Evolutionary conservation across 37 sponge, comb jelly and placozoan genomes (phyloP), one percentile per base, ranked within the genome.

Genomic region (Theonella swinhoei): DNA sequence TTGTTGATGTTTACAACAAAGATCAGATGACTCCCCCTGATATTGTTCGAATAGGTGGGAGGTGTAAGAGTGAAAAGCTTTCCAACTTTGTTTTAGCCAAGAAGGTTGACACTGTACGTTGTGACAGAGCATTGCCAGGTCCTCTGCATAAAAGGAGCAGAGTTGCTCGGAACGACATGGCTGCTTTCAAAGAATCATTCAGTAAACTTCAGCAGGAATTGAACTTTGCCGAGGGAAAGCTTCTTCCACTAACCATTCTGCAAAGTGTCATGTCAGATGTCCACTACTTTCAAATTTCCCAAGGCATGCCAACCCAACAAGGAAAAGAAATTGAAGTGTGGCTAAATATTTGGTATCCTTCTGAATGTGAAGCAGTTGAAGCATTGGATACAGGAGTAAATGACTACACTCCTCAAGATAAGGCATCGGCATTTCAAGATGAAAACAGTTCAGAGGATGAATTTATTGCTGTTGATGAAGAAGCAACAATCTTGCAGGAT

Each of bases 1-100:
- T 91, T 62, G 26, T 42, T 0, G 76, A 63, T 3, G 66, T n/a
- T n/a, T n/a, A 67, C 0, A 23, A 70, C 17, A 77, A 79, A 24
- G 64, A 78, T 39, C 80, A 76, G 26, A 47, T n/a, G n/a, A n/a
- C n/a, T n/a, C n/a, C n/a, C n/a, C 84, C 88, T 19, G 83, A 85
- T 54, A 81, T 98, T 33, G 77, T 91, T 31, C 36, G 99, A 71
- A 89, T 96, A 72, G 99, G 99, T 62, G 94, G 97, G 0, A 75
- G 97, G 4, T 88, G 89, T 64, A 88, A 94, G 41, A 94, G 82
- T 72, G 95, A 95, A 33, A 74, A 65, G 4, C 33, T 98, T 35
- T 68, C 85, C 28, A 62, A 68, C 0, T 91, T 85, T 32, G 67
- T 78, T 38, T 39, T 97, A 7, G 42, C 64, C 37, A 74, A 77